Percentiles rank a stretch among this genome's conserved stretches.
Conservation (phyloP, 2,888 invertebrate species). For the Pyrocoelia pectoralis region DNA sequence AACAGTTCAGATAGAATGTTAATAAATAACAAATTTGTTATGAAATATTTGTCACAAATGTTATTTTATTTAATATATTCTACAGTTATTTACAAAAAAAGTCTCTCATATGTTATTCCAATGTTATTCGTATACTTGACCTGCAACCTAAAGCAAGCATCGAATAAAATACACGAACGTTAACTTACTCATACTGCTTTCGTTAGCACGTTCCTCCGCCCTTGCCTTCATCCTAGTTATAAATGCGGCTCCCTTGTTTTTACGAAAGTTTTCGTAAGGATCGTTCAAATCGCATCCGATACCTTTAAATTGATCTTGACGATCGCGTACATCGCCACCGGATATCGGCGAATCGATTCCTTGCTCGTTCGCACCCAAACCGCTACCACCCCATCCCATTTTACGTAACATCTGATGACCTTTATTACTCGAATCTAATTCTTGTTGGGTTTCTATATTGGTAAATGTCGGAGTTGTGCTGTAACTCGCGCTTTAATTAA, state of each 20-base stretch:
- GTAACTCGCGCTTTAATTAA: background rate
- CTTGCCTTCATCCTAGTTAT: slow-evolving; percentile 93
- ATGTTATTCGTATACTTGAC: slow-evolving; percentile 18
- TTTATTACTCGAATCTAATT: slow-evolving; percentile 89
- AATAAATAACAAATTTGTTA: no score
- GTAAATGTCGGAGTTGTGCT: slow-evolving; percentile 17
- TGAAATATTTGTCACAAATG: no score
- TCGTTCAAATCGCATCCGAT: slow-evolving; percentile 93
- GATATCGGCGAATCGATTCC: slow-evolving; percentile 95
- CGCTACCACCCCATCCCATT: slow-evolving; percentile 98
- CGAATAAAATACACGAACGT: background rate
- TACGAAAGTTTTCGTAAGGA: slow-evolving; percentile 96
- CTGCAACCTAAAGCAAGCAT: slow-evolving; percentile 7
- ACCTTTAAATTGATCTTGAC: slow-evolving; percentile 93
- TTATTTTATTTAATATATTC: no score
- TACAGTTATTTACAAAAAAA: no score
- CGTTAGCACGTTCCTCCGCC: slow-evolving; percentile 75
- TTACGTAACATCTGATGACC: slow-evolving; percentile 96
- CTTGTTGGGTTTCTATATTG: slow-evolving; percentile 24
- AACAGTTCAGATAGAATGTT: no score
- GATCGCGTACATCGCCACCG: slow-evolving; percentile 89
- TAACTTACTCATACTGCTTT: slow-evolving; percentile 47
- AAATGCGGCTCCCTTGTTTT: slow-evolving; percentile 94
- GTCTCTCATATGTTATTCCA: no score
- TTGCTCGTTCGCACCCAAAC: slow-evolving; percentile 93